Conservation (phyloP, 2,888 invertebrate species). For the Eupithecia abbreviata region DNA sequence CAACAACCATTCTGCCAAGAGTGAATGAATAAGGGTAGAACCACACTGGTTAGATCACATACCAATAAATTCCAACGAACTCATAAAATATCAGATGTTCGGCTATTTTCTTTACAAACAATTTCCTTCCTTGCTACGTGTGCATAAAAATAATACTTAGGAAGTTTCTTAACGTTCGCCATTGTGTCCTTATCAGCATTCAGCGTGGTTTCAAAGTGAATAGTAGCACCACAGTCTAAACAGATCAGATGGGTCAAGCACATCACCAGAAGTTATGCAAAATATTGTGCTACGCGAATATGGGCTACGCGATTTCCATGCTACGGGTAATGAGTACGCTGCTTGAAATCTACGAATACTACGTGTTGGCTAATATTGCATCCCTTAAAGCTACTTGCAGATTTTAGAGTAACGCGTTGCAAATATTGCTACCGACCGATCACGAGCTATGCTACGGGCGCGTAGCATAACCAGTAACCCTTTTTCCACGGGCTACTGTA, state of each 20-base stretch:
- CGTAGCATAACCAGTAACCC: neutral
- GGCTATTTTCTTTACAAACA: constrained; percentile 22
- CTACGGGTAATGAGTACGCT: neutral
- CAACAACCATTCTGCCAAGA: no score
- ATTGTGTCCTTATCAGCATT: constrained; percentile 68
- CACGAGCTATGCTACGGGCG: neutral
- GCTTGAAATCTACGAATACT: neutral
- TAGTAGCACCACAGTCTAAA: constrained; percentile 45
- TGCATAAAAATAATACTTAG: constrained; percentile 49
- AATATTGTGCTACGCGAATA: constrained; percentile 8
- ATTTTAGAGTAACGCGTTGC: neutral
- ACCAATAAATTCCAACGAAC: neutral
- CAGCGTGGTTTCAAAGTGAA: constrained; percentile 52
- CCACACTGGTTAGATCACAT: no score
- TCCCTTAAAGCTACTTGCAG: neutral
- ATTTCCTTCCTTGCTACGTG: constrained; percentile 29
- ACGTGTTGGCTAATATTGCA: neutral
- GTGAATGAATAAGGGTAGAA: no score
- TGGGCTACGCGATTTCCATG: neutral
- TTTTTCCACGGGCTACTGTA: neutral
- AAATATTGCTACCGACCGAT: neutral
- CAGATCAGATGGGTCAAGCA: constrained; percentile 35
- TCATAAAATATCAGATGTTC: constrained; percentile 7
- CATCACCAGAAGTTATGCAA: neutral
- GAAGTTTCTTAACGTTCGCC: constrained; percentile 54